Percentiles rank a stretch among this genome's conserved stretches.
These are phyloP conservation scores for Sebastes iracundus DNA, from an alignment of 2,797 vertebrate genomes.

Conservation along the genomic window DNA sequence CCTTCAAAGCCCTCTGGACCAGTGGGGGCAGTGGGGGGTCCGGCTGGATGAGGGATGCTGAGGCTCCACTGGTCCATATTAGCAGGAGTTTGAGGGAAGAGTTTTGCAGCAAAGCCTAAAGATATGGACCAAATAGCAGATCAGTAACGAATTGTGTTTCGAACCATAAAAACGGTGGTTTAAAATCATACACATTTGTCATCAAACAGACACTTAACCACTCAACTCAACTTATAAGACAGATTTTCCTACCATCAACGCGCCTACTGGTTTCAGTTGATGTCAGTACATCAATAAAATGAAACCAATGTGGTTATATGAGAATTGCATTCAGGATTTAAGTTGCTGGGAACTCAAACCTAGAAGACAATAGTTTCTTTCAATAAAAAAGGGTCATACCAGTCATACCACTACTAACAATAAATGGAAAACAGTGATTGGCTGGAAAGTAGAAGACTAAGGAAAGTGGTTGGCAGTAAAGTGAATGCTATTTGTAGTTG, in stretches of 20 bases:
- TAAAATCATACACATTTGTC: background rate
- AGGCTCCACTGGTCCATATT: slow-evolving; percentile 77
- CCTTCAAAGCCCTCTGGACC: slow-evolving; percentile 85
- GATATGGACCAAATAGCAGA: background rate
- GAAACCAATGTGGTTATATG: background rate
- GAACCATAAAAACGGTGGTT: background rate
- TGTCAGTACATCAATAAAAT: background rate
- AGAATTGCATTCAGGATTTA: background rate
- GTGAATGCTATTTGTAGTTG: background rate
- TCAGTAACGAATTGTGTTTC: background rate
- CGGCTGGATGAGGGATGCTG: slow-evolving; percentile 69
- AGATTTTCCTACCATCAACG: background rate
- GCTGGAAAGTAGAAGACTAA: background rate
- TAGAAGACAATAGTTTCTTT: background rate
- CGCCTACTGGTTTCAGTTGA: background rate
- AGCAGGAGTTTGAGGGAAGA: slow-evolving; percentile 84
- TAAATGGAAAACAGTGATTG: background rate
- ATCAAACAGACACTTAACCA: background rate
- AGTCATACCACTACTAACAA: background rate
- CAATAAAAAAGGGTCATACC: background rate
- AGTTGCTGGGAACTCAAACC: background rate
- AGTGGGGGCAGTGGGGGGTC: slow-evolving; percentile 78
- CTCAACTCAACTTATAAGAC: background rate
- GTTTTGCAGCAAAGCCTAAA: slow-evolving; percentile 85
- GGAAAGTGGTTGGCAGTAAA: background rate